Evolutionary conservation across 1,140 invertebrate genomes (phyloP).

Genomic region (Aphidius ervi): DNA sequence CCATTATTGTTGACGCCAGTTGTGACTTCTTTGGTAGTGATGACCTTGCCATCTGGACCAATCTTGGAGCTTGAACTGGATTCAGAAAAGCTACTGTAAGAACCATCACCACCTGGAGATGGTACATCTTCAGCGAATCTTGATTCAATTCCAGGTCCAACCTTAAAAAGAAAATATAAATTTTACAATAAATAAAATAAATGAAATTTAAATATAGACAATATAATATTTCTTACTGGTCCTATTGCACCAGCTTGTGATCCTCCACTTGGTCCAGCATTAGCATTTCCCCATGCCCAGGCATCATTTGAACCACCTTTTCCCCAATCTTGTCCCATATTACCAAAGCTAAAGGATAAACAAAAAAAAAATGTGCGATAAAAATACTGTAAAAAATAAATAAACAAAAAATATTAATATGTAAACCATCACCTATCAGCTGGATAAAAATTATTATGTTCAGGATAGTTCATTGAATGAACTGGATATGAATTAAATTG

Average conservation of each 20-base stretch:
- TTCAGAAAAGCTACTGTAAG: conserved; percentile 59
- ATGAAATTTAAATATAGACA: background rate
- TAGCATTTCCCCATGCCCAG: conserved; percentile 23
- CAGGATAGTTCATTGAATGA: background rate
- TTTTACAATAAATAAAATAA: background rate
- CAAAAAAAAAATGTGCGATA: no score
- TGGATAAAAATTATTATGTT: background rate
- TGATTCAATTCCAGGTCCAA: conserved; percentile 57
- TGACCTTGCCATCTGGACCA: conserved; percentile 59
- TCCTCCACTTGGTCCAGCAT: conserved; percentile 39
- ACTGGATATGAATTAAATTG: background rate
- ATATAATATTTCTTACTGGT: conserved; percentile 33
- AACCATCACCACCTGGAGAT: conserved; percentile 42
- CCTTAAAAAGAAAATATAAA: conserved; percentile 42
- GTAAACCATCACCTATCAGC: conserved; percentile 20
- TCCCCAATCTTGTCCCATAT: conserved; percentile 1
- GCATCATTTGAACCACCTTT: background rate
- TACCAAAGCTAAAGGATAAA: conserved; percentile 1
- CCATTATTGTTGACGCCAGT: conserved; percentile 71
- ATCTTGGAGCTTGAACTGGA: conserved; percentile 58
- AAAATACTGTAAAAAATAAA: background rate
- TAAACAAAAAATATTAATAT: background rate
- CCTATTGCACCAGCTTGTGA: conserved; percentile 34
- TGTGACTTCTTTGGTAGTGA: conserved; percentile 55
- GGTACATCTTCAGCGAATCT: conserved; percentile 48